These are phyloP conservation scores for Heliocidaris tuberculata DNA, from an alignment of 35 echinoderm and acorn worm species.

Conservation along the genomic window DNA sequence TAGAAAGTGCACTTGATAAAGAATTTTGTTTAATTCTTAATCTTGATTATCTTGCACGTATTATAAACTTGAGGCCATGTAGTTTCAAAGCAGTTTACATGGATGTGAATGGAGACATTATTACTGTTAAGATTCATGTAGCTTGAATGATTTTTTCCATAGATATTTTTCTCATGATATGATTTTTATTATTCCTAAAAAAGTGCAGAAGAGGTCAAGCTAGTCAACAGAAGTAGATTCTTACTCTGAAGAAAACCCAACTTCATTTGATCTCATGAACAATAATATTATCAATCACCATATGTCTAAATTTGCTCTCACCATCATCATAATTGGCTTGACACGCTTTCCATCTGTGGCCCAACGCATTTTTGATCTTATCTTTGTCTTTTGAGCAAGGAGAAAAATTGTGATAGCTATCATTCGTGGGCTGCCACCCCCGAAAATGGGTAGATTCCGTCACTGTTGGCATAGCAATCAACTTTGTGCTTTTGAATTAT, in stretches of 20 bases:
- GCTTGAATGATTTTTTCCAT: not conserved
- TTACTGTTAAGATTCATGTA: not conserved
- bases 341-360: not conserved
- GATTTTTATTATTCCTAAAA: not conserved
- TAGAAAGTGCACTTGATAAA: no score
- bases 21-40: no score
- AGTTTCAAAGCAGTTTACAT: no score
- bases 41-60: no score
- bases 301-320: not conserved
- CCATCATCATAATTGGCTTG: not conserved
- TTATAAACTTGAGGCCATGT: no score
- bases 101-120: not conserved
- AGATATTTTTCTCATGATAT: not conserved
- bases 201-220: not conserved
- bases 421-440: not conserved
- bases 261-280: not conserved
- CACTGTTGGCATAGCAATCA: constrained; percentile 32
- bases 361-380: not conserved
- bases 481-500: not conserved
- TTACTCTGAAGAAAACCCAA: not conserved
- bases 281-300: constrained; percentile 13
- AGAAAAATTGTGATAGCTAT: not conserved
- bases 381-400: not conserved
- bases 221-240: not conserved
- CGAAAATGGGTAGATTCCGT: constrained; percentile 34